Evolutionary conservation across 2,113 vertebrate species (phyloP).

Genomic region (Mesoclemmys tuberculata): DNA sequence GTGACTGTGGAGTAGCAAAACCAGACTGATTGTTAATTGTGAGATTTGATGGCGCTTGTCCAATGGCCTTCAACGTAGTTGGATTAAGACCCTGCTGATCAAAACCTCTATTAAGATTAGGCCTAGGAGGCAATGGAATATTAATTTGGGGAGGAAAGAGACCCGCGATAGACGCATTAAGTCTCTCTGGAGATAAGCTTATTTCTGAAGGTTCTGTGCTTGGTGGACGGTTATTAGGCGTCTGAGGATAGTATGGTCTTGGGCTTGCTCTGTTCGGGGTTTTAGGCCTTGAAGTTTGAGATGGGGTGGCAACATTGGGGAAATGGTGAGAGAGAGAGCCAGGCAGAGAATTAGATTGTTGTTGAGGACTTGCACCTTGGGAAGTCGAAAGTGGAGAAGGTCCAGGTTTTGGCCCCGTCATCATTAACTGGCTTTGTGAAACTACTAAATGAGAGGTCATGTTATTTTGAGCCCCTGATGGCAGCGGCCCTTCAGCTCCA

Average conservation of each 20-base stretch:
- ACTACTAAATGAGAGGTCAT: slow-evolving; percentile 89
- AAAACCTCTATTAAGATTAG: slow-evolving; percentile 93
- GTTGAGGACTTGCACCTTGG: slow-evolving; percentile 92
- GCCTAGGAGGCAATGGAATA: slow-evolving; percentile 96
- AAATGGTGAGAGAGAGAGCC: slow-evolving; percentile 90
- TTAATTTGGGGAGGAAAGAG: slow-evolving; percentile 99
- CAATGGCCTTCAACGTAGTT: slow-evolving; percentile 98
- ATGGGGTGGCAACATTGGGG: slow-evolving; percentile 88
- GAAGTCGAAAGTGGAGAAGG: slow-evolving; percentile 85
- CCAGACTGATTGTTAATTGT: slow-evolving; percentile 78
- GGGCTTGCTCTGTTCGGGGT: slow-evolving; percentile 97
- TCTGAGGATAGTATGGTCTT: slow-evolving; percentile 95
- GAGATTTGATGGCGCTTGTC: slow-evolving; percentile 93
- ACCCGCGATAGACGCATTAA: slow-evolving; percentile 98
- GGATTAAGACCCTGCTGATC: slow-evolving; percentile 99
- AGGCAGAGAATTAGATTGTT: slow-evolving; percentile 85
- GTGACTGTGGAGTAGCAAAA: slow-evolving; percentile 79
- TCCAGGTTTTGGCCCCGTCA: slow-evolving; percentile 87
- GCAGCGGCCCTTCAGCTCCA: slow-evolving; percentile 73
- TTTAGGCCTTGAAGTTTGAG: slow-evolving; percentile 95
- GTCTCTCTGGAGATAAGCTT: slow-evolving; percentile 95
- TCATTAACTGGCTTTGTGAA: slow-evolving; percentile 89
- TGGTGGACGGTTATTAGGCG: slow-evolving; percentile 96
- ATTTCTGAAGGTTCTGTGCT: slow-evolving; percentile 99
- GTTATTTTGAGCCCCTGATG: slow-evolving; percentile 81